A percentile compares a stretch with the other conserved stretches of the same genome.
Conservation (phyloP, 2,113 vertebrate genomes). For the Irena cyanogastra region DNA sequence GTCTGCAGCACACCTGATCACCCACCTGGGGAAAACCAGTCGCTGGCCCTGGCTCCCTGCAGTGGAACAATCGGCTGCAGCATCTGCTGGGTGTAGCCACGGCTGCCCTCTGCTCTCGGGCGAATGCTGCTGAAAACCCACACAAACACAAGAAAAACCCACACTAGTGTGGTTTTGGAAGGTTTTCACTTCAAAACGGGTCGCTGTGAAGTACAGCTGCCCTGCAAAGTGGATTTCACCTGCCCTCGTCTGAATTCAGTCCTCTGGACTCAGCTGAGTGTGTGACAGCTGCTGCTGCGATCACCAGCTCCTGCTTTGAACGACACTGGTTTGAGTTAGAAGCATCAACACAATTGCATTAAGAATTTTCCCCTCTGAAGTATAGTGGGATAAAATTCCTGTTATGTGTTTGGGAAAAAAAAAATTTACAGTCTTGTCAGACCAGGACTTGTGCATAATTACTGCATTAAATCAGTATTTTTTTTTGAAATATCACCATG, state of each 20-base stretch:
- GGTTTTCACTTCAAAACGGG: not conserved
- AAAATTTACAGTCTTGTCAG: not conserved
- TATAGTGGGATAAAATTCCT: not conserved
- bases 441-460: not conserved
- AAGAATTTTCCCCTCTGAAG: not conserved
- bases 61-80: not conserved
- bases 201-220: fast-evolving
- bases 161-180: not conserved
- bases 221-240: not conserved
- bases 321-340: not conserved
- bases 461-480: not conserved
- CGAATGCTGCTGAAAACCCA: fast-evolving
- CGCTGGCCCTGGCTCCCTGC: not conserved
- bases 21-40: not conserved
- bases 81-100: not conserved
- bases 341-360: not conserved
- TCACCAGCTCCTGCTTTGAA: not conserved
- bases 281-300: not conserved
- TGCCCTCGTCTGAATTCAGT: not conserved
- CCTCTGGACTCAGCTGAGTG: not conserved
- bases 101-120: not conserved
- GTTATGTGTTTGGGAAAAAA: not conserved
- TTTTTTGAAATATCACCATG: not conserved
- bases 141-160: not conserved
- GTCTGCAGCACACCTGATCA: not conserved